Base-by-base conservation (phyloP, 2,113 vertebrate species). In the Ophiodon elongatus region DNA sequence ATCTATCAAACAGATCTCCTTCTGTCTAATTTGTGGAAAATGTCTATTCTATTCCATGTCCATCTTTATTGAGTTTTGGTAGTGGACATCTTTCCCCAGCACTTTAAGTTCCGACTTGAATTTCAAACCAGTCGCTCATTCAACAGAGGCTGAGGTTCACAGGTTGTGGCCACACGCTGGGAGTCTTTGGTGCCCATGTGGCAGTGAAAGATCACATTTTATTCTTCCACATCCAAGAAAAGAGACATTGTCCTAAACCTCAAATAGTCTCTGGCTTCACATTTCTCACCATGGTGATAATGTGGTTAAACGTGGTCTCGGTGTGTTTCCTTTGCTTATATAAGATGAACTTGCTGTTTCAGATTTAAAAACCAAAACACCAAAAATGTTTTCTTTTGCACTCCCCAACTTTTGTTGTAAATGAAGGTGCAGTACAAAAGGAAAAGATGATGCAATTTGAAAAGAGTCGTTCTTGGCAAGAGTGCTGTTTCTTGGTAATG, bases 211-310 rank as follows among this genome's bases (percentile, higher is more conserved):
- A 77, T 83, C 85, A 82, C 76, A 64, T 78, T 80, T 84, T 63
- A 72, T 82, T 82, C 73, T 75, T 72, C 45, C 50, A 64, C 31
- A 63, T 74, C 65, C 65, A 62, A 64, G 80, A 82, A 87, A 80
- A 71, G 66, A 79, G 15, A 33, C 56, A 79, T 89, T 91, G 82
- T 87, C 35, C 84, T 29, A 10, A 39, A 69, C n/a, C 43, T 37
- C 17, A 82, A 54, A 86, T 76, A 57, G 77, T 71, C 56, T 59
- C 17, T 43, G 54, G 71, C 75, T 59, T 72, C 72, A 31, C 21
- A 50, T 76, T 82, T 82, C 57, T 88, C 82, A 89, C 90, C 76
- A 81, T 91, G 87, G 90, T 77, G 85, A 91, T 83, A 81, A 87
- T 81, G 76, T 69, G 56, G 76, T 81, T 86, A 69, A 68, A 85